Evolutionary conservation across 2,797 vertebrate species (phyloP), one percentile per base, ranked within the genome.

Genomic region (Mus caroli): DNA sequence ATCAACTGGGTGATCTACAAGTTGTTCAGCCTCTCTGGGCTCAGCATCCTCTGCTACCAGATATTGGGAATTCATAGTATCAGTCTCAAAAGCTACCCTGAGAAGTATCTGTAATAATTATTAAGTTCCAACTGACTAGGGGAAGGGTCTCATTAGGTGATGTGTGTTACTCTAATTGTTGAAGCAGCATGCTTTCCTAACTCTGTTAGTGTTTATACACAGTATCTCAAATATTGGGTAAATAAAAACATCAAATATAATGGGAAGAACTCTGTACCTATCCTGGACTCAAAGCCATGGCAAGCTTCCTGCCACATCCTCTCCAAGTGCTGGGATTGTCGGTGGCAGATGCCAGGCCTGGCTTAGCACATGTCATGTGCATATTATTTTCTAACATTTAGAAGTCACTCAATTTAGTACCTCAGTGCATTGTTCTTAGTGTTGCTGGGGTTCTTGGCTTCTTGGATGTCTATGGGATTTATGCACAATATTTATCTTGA

Each of bases 1-100:
- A 19, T 64, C 50, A 56, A 3, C 69, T 52, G 7, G 58, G 17
- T 91, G 43, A 54, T 64, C n/a, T 79, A 52, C 88, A 69, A n/a
- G 31, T n/a, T 86, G 43, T 19, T 69, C 83, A 86, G 20, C 31
- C 7, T 69, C 31, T 69, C 58, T 90, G 52, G 96, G 58, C 43
- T n/a, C 90, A 67, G 24, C 34, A 58, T 95, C 52, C 31, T 88
- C 52, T 78, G 14, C 13, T 86, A 83, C 86, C 54, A 88, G 67
- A 73, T 54, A 34, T 80, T 67, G 54, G 34, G 50, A 62, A 58
- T 52, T 76, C 78, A 76, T 0, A 64, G 0, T 92, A 37, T 46
- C 69, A 77, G 8, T 77, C 87, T 50, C 56, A 50, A 62, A 60
- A n/a, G 71, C 11, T 46, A 31, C 31, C 75, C 6, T 34, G 34